Evolutionary conservation across 2,797 vertebrate species (phyloP), one percentile per base, ranked within the genome.

Genomic region (Rhynchotus rufescens): DNA sequence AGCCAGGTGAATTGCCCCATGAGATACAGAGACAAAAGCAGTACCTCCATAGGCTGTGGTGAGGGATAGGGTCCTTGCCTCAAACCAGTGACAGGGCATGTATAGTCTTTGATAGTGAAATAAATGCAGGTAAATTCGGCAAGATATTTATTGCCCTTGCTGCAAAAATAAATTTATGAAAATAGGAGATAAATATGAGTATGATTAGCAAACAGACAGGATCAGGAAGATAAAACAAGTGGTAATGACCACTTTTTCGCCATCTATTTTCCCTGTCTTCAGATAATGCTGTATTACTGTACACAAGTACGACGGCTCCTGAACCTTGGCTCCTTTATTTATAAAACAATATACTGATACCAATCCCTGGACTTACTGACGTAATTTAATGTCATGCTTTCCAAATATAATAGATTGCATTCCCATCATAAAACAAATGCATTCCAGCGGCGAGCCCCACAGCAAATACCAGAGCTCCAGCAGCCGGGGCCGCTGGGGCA

Each of bases 371-470:
- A 68, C 44, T 80, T 56, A 65, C 68, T 96, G 93, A 96, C 34
- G 84, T 95, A 95, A 93, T 76, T 81, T 56, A 92, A 86, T 95
- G 90, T 95, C 93, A 95, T 87, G 90, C 71, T 94, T 96, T 93
- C 93, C 90, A 88, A 84, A 93, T 54, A 88, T 79, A 95, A 92
- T 84, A 80, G 65, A 68, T 80, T 86, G 86, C 92, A 92, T 94
- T 93, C 85, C 84, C 93, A 84, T 90, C 87, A 93, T 89, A 90
- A 96, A 96, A 96, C 82, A 96, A 96, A 94, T 95, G 94, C 92
- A 89, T 95, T 95, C 95, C 95, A 96, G 89, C 84, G 93, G 74
- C 28, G 57, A 95, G 78, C 82, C 89, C 92, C 78, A 66, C 74
- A 88, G 92, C 80, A 80, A 87, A 94, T 65, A 88, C 32, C 67